Percentiles rank a stretch among this genome's conserved stretches.
These are phyloP conservation scores for Acronicta psi DNA, from an alignment of 2,888 invertebrate genomes.

Conservation along the genomic window DNA sequence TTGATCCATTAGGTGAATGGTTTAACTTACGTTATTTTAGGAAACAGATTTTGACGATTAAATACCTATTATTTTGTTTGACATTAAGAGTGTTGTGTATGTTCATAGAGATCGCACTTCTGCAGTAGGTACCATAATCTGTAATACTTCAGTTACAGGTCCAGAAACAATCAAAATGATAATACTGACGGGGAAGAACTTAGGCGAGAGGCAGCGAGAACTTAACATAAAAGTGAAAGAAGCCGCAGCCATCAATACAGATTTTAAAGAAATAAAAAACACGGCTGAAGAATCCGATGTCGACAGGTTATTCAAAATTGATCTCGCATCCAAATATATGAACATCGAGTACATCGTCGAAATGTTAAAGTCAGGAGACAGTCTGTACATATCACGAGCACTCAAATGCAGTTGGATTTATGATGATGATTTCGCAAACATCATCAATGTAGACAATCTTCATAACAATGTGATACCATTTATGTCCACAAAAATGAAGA, in stretches of 20 bases:
- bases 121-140: not conserved
- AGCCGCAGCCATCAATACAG: slow-evolving; percentile 44
- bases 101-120: too few species aligned
- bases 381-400: slow-evolving; percentile 69
- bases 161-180: slow-evolving; percentile 56
- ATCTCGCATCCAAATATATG: slow-evolving; percentile 71
- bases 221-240: slow-evolving; percentile 65
- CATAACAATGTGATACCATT: slow-evolving; percentile 69
- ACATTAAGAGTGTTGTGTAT: too few species aligned
- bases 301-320: slow-evolving; percentile 75
- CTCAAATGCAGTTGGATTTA: slow-evolving; percentile 73
- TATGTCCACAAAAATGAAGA: slow-evolving; percentile 76
- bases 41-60: too few species aligned
- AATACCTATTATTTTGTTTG: too few species aligned
- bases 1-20: too few species aligned
- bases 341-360: slow-evolving; percentile 72
- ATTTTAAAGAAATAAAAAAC: slow-evolving; percentile 61
- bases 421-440: slow-evolving; percentile 59
- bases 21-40: too few species aligned
- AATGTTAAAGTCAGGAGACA: slow-evolving; percentile 71
- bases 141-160: slow-evolving; percentile 39
- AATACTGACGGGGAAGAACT: slow-evolving; percentile 59
- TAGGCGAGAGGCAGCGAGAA: slow-evolving; percentile 65
- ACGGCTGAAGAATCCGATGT: slow-evolving; percentile 63
- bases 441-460: slow-evolving; percentile 69